Evolutionary conservation across 1,140 invertebrate genomes (phyloP), one percentile per base, ranked within the genome.

Genomic region (Drosophila aff.): DNA sequence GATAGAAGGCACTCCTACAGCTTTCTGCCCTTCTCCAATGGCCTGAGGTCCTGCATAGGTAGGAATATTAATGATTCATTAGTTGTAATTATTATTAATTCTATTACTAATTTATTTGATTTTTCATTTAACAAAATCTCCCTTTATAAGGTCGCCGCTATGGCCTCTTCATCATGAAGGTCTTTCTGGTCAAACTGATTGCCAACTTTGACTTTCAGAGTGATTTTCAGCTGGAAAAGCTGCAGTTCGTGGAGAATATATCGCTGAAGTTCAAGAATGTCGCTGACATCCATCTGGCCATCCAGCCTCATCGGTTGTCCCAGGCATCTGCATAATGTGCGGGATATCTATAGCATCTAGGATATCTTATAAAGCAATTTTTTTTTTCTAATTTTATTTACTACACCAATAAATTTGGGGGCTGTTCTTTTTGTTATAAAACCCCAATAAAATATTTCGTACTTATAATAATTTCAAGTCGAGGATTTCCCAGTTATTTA

Each of bases 21-120:
- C 4, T 97, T 94, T 64, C 93, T 97, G 67, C 96, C 96, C 18
- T 97, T 97, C 87, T 96, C 95, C 44, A 96, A 96, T 63, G 96
- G 96, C 2, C 94, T 94, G 38, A 93, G 96, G 46, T 95, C 95
- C 57, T 96, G 95, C 75, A 95, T 96, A 55, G 95, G 95, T 93
- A 47, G 86, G 71, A 49, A 6, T 26, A 0, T 4, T 16, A 0
- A 0, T 8, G 1, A 26, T 26, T 26, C 26, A 4, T 13, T 4
- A 8, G 6, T 15, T n/a, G 10, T 6, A 6, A 21, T 11, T 11
- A 36, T 15, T 3, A n/a, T 43, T 40, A 9, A 15, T 38, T 11
- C 6, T 21, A n/a, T 38, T 26, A 3, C n/a, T 36, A 36, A 33
- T 11, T 31, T 6, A 36, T 11, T 23, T 38, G 13, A 23, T 46